Base-by-base conservation (phyloP, 2,113 vertebrate genomes). In the Mus spicilegus region DNA sequence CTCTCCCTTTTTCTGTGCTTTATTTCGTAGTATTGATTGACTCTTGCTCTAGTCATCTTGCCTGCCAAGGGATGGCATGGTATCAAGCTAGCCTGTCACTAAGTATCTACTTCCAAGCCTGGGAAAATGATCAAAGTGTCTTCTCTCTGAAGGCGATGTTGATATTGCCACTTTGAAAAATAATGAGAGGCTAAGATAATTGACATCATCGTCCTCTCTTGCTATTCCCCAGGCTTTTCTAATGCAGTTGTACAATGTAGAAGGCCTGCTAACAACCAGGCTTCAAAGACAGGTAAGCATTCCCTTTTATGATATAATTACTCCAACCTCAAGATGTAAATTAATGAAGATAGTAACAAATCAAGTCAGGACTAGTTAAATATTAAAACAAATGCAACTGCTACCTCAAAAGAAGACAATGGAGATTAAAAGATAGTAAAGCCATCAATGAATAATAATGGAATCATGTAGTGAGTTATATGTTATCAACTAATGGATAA, bases 281-380 rank as follows among this genome's bases (percentile, higher is more conserved):
- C 22, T 65, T 70, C 56, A 91, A 65, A 80, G 33, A 89, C 51
- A 95, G 61, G 76, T 90, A 85, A 69, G 28, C 89, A 84, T 87
- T 97, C 89, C 17, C 28, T 97, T 89, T 97, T 93, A 86, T 85
- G 84, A 75, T 89, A 90, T 54, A 42, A 56, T 80, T 91, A 72
- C 12, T 73, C 39, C 28, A 72, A 96, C 67, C 69, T 93, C 67
- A 93, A 95, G n/a, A 75, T 95, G 30, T 85, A 95, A 94, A 93
- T 94, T 95, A 96, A 88, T 88, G 75, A 96, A 92, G 81, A 5
- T 30, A 65, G 80, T 94, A 93, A 72, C 1, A 51, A 86, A 70
- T 95, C 89, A 94, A 14, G 2, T 86, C 36, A 87, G 67, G 54
- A 2, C 8, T 95, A 42, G 19, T 61, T 93, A 91, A 91, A 96